Conservation (phyloP, 2,113 vertebrate genomes). For the Tretioscincus oriximinensis region DNA sequence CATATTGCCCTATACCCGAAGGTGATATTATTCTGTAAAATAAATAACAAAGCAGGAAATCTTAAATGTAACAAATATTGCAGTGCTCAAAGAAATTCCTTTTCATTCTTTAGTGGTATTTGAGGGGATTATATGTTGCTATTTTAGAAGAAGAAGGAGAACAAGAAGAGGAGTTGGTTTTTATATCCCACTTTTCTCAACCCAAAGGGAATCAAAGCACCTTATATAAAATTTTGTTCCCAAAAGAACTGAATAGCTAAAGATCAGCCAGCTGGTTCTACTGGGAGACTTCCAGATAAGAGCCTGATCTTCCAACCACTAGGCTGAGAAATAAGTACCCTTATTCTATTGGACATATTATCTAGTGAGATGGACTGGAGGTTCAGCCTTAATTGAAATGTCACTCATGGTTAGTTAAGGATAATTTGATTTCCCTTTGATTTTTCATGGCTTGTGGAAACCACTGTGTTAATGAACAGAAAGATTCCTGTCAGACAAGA, state of each 20-base stretch:
- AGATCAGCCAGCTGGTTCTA: not conserved
- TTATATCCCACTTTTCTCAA: too few species aligned
- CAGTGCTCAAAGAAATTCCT: not conserved
- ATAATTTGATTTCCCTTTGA: not conserved
- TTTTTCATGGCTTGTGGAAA: not conserved
- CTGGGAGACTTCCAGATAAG: not conserved
- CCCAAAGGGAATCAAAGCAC: too few species aligned
- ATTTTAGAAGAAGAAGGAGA: too few species aligned
- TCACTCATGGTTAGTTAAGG: too few species aligned
- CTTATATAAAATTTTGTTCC: not conserved
- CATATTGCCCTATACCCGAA: not conserved
- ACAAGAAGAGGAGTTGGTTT: too few species aligned
- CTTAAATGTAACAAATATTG: not conserved
- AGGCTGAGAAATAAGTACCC: too few species aligned
- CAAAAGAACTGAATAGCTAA: too few species aligned
- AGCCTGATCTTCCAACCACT: too few species aligned
- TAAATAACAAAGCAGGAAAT: not conserved
- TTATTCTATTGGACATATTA: too few species aligned
- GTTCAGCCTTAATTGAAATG: not conserved
- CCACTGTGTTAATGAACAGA: not conserved
- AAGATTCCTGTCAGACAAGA: not conserved
- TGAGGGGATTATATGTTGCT: not conserved
- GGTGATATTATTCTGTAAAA: slow-evolving; percentile 1
- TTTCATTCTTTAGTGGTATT: not conserved
- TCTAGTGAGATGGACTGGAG: too few species aligned